Base-by-base conservation (phyloP, 2,888 invertebrate genomes). In the Bimastos eiseni region DNA sequence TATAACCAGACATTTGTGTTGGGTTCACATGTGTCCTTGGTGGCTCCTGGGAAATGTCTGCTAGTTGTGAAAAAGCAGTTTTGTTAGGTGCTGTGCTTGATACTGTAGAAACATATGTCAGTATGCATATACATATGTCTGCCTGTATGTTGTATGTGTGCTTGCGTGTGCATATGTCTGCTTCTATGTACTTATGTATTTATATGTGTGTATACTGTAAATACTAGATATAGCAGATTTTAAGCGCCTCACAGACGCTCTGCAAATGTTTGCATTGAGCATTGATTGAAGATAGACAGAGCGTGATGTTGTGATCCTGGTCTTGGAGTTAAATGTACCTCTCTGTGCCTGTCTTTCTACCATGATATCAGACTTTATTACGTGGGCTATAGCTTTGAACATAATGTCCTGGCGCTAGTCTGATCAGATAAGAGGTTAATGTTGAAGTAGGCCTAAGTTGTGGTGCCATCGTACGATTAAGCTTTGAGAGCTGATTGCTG, bases 1-100 rank as follows among this genome's bases (percentile, higher is more conserved):
- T 70, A 70, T 70, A 70, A 70, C 30, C n/a, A 70, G 70, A 70
- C 70, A n/a, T n/a, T 70, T 70, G 70, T 70, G 70, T 70, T n/a
- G 70, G 5, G 30, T 70, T 70, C n/a, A 11, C 70, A 11, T n/a
- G n/a, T 70, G 30, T 30, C 0, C n/a, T 70, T 15, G 30, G 24
- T 8, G 70, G 11, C 15, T 70, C 3, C n/a, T 70, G 3, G 11
- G 70, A n/a, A 70, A 70, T 70, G n/a, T 30, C 70, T 70, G 15
- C 17, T 5, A 86, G 36, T 37, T 86, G 86, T 86, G 37, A 86
- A 86, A 36, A 1, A 86, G 33, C 86, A 70, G 70, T 70, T 70
- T 70, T 70, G 30, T 70, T 30, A n/a, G 70, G 70, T 70, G 70
- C 70, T 13, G 24, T 19, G 21, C 49, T 49, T 49, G n/a, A n/a